phyloP scores from a whole-genome alignment of 2,113 vertebrate species.

The Spermophilus dauricus region DNA sequence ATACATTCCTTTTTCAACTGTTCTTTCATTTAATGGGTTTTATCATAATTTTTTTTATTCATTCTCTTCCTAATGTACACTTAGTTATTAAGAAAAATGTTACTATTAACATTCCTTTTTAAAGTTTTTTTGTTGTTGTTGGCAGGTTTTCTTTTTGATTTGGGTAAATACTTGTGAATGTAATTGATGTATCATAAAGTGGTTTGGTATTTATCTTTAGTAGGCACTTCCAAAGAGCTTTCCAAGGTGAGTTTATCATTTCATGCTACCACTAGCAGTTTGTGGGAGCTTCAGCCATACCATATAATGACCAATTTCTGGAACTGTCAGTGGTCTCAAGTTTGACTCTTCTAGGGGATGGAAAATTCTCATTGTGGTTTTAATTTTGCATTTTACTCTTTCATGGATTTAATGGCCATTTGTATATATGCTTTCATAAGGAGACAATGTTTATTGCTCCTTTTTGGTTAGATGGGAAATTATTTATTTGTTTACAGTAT shows the following conservation, averaged over 20 bases:
- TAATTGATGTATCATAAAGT: not conserved
- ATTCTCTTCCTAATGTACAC: not conserved
- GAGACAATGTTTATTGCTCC: not conserved
- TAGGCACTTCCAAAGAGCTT: too few relatives aligned
- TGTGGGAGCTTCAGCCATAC: not conserved
- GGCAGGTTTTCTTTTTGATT: not conserved
- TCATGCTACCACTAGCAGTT: too few relatives aligned
- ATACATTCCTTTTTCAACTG: not conserved
- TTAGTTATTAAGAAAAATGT: not conserved
- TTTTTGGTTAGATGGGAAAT: not conserved
- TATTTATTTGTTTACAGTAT: not conserved
- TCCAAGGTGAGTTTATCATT: too few relatives aligned
- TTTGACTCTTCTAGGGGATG: not conserved
- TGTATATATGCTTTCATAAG: not conserved
- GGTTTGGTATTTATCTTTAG: too few relatives aligned
- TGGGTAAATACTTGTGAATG: not conserved
- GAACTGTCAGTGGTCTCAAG: not conserved
- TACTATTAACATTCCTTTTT: not conserved
- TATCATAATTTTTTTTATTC: not conserved
- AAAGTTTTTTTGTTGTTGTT: not conserved
- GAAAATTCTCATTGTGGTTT: not conserved
- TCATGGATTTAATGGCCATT: not conserved
- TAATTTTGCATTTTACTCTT: not conserved
- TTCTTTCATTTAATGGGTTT: not conserved
- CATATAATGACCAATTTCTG: not conserved